Percentiles rank a stretch among this genome's conserved stretches.
Evolutionary conservation across 2,113 vertebrate genomes (phyloP).

Genomic region (Egretta garzetta): DNA sequence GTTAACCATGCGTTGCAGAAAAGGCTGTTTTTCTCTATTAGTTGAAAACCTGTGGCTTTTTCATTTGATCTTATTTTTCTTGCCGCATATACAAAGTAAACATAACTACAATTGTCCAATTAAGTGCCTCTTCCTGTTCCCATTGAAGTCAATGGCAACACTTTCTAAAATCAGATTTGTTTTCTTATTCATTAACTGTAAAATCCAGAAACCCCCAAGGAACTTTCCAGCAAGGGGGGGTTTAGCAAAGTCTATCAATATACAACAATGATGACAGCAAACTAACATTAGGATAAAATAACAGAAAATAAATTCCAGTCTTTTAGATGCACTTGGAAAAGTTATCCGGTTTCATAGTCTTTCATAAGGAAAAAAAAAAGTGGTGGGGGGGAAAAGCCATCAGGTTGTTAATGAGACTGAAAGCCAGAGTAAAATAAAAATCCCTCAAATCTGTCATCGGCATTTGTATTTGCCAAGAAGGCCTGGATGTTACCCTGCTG

Average conservation of each 20-base stretch:
- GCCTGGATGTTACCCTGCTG: slow-evolving; percentile 38
- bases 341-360: not conserved
- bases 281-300: not conserved
- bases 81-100: slow-evolving; percentile 23
- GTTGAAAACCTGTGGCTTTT: slow-evolving; percentile 35
- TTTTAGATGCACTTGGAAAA: slow-evolving; percentile 25
- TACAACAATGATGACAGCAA: not conserved
- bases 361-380: not conserved
- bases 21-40: not conserved
- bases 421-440: slow-evolving; percentile 52
- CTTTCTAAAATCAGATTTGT: slow-evolving; percentile 32
- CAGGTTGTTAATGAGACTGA: slow-evolving; percentile 56
- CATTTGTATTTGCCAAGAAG: slow-evolving; percentile 27
- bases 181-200: slow-evolving; percentile 34
- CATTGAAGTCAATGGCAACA: slow-evolving; percentile 35
- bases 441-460: slow-evolving; percentile 36
- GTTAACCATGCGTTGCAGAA: slow-evolving; percentile 12
- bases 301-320: slow-evolving; percentile 33
- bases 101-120: slow-evolving; percentile 21
- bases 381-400: not conserved
- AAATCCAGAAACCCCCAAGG: not conserved
- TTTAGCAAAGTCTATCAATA: not conserved
- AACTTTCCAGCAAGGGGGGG: not conserved
- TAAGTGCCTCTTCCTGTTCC: slow-evolving; percentile 37
- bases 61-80: slow-evolving; percentile 45